Evolutionary conservation across 1,140 invertebrate species (phyloP), one percentile per base, ranked within the genome.

Genomic region (Littorina saxatilis): DNA sequence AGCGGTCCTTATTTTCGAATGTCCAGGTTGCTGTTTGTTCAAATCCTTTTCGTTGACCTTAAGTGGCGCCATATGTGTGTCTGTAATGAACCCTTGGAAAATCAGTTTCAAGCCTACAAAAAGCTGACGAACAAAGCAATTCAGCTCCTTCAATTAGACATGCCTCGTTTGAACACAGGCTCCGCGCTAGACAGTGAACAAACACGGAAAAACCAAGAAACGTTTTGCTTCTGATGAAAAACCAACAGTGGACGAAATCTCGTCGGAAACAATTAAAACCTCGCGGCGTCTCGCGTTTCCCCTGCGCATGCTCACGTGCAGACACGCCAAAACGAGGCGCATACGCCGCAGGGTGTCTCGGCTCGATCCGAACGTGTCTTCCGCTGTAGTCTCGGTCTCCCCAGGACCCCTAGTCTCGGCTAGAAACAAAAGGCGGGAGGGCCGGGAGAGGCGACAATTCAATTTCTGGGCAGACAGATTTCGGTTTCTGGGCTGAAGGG

Each of bases 151-250:
- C 17, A 11, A 5, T 27, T 32, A n/a, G 2, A 11, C 61, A 3
- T 63, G 11, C 13, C 29, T 29, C 61, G 29, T 63, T 32, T 32
- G 27, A 13, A 27, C 29, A 9, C 5, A 32, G 61, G 32, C 61
- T 32, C n/a, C n/a, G n/a, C n/a, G 5, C 23, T 29, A 29, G 23
- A 63, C 61, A 11, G 27, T 32, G 61, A 63, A 32, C 61, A 63
- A 63, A 63, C 29, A 63, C 27, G 11, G 32, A 13, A 11, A 63
- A 63, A 63, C n/a, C 61, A 32, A 27, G 29, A 29, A 63, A 11
- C 61, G 61, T 63, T 63, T 63, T 63, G 61, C 61, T 63, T 29
- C 61, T 63, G 61, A 63, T 63, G 61, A 63, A 63, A 63, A 63
- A 63, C 61, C 61, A 63, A 63, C 61, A 63, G 29, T 32, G 32